These are phyloP conservation scores for Liodrosophila aerea DNA, from an alignment of 2,888 invertebrate species.

Conservation along the genomic window DNA sequence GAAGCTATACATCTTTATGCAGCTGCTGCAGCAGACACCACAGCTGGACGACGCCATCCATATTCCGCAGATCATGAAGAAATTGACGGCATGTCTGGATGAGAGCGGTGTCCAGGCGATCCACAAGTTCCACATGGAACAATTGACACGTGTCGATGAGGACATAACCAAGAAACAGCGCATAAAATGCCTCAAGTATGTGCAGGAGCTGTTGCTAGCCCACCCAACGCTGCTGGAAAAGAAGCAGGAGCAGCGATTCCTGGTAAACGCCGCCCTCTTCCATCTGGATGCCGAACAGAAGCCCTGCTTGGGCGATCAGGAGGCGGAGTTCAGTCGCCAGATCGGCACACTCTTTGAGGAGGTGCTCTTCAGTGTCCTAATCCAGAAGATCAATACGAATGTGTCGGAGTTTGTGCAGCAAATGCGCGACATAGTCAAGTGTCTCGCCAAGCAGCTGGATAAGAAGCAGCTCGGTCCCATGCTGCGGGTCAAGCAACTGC, in stretches of 20 bases:
- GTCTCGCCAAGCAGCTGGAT: conserved; percentile 18
- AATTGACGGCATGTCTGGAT: conserved; percentile 3
- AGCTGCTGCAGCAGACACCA: conserved; percentile 15
- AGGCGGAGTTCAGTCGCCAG: conserved; percentile 44
- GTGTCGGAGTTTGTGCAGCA: conserved; percentile 1
- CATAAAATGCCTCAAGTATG: conserved; percentile 38
- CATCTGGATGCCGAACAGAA: conserved; percentile 31
- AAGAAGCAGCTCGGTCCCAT: conserved; percentile 7
- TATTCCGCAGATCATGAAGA: conserved; percentile 30
- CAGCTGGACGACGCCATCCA: conserved; percentile 25
- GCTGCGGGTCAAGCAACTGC: conserved; percentile 28
- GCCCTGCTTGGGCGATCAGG: conserved; percentile 34
- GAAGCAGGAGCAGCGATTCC: conserved; percentile 20
- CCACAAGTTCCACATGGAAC: conserved; percentile 29
- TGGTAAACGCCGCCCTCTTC: conserved; percentile 26
- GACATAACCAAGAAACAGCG: conserved; percentile 15
- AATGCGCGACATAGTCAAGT: conserved; percentile 13
- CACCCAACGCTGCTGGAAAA: conserved; percentile 14
- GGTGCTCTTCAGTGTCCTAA: conserved; percentile 35
- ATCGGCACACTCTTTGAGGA: conserved; percentile 45
- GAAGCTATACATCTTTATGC: conserved; percentile 35
- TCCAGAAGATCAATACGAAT: conserved; percentile 14
- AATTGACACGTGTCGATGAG: conserved; percentile 7
- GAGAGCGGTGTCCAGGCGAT: conserved; percentile 8
- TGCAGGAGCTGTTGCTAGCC: conserved; percentile 37